Evolutionary conservation across 2,113 vertebrate species (phyloP).

Genomic region (Halcyon malimbica): DNA sequence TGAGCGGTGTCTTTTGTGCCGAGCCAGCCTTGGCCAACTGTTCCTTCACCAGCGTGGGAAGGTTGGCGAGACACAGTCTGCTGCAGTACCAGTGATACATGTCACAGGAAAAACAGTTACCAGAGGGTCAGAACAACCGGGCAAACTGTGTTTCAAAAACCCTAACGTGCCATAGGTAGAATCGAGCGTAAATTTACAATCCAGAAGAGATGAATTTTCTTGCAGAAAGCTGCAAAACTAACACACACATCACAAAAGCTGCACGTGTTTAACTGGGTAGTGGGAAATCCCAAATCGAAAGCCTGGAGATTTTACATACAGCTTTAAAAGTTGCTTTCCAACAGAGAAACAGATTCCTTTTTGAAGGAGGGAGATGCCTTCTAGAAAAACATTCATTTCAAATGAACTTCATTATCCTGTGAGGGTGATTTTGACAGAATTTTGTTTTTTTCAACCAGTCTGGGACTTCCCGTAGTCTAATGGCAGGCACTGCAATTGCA

Average conservation of each 20-base stretch:
- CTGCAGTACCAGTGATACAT: neutral
- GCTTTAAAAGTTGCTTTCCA: neutral
- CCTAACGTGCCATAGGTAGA: accelerated
- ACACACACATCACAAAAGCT: neutral
- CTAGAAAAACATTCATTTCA: neutral
- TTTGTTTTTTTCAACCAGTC: neutral
- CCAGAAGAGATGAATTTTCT: neutral
- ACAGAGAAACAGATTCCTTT: neutral
- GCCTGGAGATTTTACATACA: neutral
- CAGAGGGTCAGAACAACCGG: neutral
- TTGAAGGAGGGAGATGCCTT: neutral
- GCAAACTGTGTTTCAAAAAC: neutral
- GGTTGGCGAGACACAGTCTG: too few relatives aligned
- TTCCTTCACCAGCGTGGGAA: neutral
- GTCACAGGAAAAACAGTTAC: neutral
- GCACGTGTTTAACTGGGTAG: neutral
- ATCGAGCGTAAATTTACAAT: neutral
- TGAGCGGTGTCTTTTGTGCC: neutral
- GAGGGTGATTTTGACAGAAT: neutral
- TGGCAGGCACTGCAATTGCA: neutral
- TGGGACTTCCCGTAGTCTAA: neutral
- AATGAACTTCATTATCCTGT: neutral
- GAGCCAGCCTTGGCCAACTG: neutral
- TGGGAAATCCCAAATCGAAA: neutral
- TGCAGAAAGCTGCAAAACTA: neutral